Evolutionary conservation across 2,888 invertebrate species (phyloP).

Genomic region (Caenorhabditis panamensis): DNA sequence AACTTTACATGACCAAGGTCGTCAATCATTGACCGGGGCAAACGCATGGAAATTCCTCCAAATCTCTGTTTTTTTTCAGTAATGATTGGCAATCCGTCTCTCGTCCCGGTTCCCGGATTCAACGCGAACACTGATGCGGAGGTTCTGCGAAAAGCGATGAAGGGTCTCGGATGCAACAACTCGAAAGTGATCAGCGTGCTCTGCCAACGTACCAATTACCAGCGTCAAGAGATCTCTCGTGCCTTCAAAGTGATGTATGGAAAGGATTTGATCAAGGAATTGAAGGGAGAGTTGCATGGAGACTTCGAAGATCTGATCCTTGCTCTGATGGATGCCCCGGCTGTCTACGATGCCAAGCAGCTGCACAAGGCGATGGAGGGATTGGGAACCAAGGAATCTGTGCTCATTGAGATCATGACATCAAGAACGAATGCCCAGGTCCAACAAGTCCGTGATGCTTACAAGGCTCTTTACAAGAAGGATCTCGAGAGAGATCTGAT

Average conservation of each 20-base stretch:
- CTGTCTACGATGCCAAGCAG: slow-evolving; percentile 82
- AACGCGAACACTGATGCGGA: slow-evolving; percentile 79
- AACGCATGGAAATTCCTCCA: not conserved
- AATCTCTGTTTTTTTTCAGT: slow-evolving; percentile 54
- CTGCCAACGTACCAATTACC: slow-evolving; percentile 89
- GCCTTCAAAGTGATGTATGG: slow-evolving; percentile 89
- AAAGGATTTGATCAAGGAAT: slow-evolving; percentile 84
- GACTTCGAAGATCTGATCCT: slow-evolving; percentile 80
- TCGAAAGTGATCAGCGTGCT: slow-evolving; percentile 84
- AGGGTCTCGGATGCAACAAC: slow-evolving; percentile 80
- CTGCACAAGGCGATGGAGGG: slow-evolving; percentile 84
- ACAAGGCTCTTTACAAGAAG: slow-evolving; percentile 75
- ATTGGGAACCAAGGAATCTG: slow-evolving; percentile 88
- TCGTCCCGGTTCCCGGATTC: slow-evolving; percentile 75
- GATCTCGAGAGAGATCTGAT: slow-evolving; percentile 81
- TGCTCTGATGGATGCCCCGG: slow-evolving; percentile 80
- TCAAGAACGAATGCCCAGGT: slow-evolving; percentile 88
- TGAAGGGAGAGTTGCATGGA: slow-evolving; percentile 79
- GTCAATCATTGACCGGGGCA: slow-evolving; percentile 28
- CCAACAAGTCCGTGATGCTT: slow-evolving; percentile 82
- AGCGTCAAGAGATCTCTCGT: slow-evolving; percentile 89
- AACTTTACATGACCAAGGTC: slow-evolving; percentile 23
- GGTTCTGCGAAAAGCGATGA: slow-evolving; percentile 79
- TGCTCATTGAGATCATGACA: slow-evolving; percentile 92
- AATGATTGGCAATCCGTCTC: slow-evolving; percentile 74